These are phyloP conservation scores for Gila orcuttii DNA, from an alignment of 2,113 vertebrate species.

Conservation along the genomic window DNA sequence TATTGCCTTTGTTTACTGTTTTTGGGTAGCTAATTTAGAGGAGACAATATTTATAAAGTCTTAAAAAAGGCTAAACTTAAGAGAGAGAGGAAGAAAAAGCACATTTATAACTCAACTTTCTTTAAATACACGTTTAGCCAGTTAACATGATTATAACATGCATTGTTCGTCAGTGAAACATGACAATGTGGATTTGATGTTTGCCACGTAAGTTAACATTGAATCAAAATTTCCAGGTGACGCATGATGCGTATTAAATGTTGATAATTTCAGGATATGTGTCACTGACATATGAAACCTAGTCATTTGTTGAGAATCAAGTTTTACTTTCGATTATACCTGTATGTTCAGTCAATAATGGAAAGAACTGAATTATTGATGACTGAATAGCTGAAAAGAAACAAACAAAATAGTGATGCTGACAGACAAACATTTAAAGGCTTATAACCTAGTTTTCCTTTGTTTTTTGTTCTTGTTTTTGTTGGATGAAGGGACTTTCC, in stretches of 20 bases:
- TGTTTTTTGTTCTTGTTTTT: not conserved
- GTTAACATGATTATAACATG: not conserved
- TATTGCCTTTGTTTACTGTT: not conserved
- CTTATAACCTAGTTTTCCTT: not conserved
- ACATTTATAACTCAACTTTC: not conserved
- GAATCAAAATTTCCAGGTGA: not conserved
- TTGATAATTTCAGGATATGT: too few species aligned
- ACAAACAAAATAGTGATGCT: not conserved
- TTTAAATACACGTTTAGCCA: not conserved
- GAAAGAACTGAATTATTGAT: not conserved
- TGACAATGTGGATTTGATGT: not conserved
- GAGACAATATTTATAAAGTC: not conserved
- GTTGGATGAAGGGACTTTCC: not conserved
- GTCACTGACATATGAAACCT: not conserved
- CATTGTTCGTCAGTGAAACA: not conserved
- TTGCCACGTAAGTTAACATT: not conserved
- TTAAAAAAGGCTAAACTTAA: not conserved
- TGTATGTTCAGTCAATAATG: not conserved
- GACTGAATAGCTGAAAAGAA: not conserved
- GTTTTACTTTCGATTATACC: slow-evolving; percentile 9
- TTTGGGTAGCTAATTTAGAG: not conserved
- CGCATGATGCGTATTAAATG: not conserved
- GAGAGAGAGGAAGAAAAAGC: not conserved
- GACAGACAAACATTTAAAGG: not conserved
- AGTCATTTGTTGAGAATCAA: not conserved